Conservation (phyloP, 2,888 invertebrate species). For the Urechis unicinctus region DNA sequence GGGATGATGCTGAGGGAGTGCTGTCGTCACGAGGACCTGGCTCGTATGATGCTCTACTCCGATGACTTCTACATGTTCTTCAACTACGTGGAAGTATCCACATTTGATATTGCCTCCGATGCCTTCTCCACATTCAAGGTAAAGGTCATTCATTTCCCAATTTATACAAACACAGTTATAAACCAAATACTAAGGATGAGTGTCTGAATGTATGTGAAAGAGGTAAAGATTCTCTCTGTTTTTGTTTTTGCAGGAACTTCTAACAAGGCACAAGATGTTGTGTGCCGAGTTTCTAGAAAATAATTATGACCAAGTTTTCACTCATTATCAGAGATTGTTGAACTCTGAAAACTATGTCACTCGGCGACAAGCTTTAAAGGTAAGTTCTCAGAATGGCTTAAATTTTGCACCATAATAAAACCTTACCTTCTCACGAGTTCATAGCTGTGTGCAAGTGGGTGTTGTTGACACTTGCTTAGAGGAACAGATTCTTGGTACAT, state of each 20-base stretch:
- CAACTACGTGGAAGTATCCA: constrained; percentile 98
- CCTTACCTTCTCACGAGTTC: too few relatives aligned
- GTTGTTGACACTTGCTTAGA: neutral
- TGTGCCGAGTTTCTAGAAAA: constrained; percentile 98
- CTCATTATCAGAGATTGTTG: constrained; percentile 88
- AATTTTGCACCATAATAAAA: neutral
- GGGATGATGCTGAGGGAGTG: constrained; percentile 99
- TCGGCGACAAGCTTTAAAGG: constrained; percentile 92
- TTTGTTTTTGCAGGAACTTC: constrained; percentile 49
- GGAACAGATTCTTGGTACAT: neutral
- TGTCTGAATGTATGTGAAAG: neutral
- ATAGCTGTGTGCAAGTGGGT: neutral
- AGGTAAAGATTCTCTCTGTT: neutral
- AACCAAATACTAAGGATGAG: neutral
- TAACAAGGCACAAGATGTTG: constrained; percentile 62
- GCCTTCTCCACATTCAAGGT: constrained; percentile 99
- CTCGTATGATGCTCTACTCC: constrained; percentile 95
- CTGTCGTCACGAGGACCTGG: constrained; percentile 94
- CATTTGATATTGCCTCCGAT: constrained; percentile 99
- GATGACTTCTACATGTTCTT: constrained; percentile 99
- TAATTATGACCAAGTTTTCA: constrained; percentile 97
- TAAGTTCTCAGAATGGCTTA: constrained; percentile 21
- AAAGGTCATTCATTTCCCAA: neutral
- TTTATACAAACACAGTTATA: neutral
- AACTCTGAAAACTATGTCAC: constrained; percentile 99